Base-by-base conservation (phyloP, 1,140 invertebrate species). In the Parapsyche elsis region DNA sequence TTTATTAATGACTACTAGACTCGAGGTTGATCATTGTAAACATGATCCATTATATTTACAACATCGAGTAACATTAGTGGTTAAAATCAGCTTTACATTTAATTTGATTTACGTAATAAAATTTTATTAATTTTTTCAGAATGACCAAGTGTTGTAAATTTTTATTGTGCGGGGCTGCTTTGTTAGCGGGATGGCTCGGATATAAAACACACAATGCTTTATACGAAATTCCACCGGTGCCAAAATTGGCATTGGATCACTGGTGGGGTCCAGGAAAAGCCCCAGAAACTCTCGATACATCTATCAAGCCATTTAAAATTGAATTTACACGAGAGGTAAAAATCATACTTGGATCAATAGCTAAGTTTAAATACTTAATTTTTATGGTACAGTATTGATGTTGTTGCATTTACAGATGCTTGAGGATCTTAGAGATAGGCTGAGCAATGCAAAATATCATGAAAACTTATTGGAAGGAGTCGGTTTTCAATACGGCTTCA, bases 401-500 rank as follows among this genome's bases (percentile, higher is more conserved):
- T 30, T 57, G 53, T 9, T 82, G 30, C 30, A 7, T 38, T 86
- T 85, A 24, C 84, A 93, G 92, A 86, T 91, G 73, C 86, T 93
- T 16, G 85, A 88, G 74, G 92, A 94, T 84, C 87, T 95, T 0
- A 90, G 91, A 84, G 79, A 86, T 0, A 88, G 93, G 70, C 86
- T 95, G 0, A 87, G 90, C 73, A 86, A 89, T 26, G 87, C 91
- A 45, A 85, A 90, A 9, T 85, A 88, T 21, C 88, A 93, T 9
- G 88, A 88, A 30, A 73, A 80, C 4, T 91, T 94, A 0, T 84
- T 96, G 71, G 92, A 95, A 85, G 92, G 91, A 19, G 87, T 91
- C 2, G 90, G 91, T 57, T 96, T 96, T 81, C 86, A 92, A 76
- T 96, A 96, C 86, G 95, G 95, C 9, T 93, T 96, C 80, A 95